A percentile compares a stretch with the other conserved stretches of the same genome.
These are phyloP conservation scores for Nyctibius bracteatus DNA, from an alignment of 2,113 vertebrate genomes.

Conservation along the genomic window DNA sequence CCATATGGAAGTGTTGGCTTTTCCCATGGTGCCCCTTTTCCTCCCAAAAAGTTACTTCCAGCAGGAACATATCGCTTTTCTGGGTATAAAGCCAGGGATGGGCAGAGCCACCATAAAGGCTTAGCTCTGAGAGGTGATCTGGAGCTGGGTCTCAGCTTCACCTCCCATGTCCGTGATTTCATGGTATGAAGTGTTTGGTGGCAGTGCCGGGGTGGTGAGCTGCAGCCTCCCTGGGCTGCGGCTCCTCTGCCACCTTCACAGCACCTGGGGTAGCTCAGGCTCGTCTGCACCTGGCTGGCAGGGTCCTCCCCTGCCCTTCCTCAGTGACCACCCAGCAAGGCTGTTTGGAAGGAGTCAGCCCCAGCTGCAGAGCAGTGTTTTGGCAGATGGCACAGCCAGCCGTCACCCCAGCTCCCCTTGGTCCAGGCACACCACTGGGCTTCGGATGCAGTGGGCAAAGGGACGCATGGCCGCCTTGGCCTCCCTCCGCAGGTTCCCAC, in stretches of 20 bases:
- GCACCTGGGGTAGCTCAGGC: rapidly evolving
- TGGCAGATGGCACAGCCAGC: rapidly evolving
- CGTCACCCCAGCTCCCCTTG: background rate
- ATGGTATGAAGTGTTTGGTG: background rate
- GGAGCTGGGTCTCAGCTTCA: background rate
- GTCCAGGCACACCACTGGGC: background rate
- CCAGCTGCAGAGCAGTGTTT: background rate
- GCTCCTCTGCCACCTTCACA: background rate
- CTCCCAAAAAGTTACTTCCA: background rate
- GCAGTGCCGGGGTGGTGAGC: rapidly evolving
- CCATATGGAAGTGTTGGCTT: background rate
- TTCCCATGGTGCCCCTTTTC: background rate
- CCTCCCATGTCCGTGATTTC: background rate
- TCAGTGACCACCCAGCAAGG: background rate
- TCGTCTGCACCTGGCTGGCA: rapidly evolving
- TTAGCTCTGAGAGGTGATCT: background rate
- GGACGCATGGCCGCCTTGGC: background rate
- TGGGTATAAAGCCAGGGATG: background rate
- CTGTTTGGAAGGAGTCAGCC: background rate
- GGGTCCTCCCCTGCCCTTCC: background rate
- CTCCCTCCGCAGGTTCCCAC: background rate
- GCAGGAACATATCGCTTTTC: background rate
- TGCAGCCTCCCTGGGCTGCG: background rate
- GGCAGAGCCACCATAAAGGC: background rate
- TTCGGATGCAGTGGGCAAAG: rapidly evolving